Base-by-base conservation (phyloP, 2,113 vertebrate species). In the Poecile atricapillus region DNA sequence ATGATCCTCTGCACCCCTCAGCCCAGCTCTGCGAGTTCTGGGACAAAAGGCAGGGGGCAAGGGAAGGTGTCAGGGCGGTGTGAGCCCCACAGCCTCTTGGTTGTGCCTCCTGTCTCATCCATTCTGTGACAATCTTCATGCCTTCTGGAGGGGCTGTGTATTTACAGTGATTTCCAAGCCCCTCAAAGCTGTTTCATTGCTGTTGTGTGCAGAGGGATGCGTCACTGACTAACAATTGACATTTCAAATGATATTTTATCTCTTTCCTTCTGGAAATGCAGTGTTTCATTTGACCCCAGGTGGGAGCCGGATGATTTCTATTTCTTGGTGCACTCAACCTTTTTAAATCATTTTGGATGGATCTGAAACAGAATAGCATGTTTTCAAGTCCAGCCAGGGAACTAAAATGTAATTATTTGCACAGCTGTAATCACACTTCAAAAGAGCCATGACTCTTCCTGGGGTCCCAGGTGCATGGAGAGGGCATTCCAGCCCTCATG, bases 361-460 rank as follows among this genome's bases (percentile, higher is more conserved):
- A 21, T 68, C 81, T 91, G 70, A 87, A 91, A 89, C 53, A 75
- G 75, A 89, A 85, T 52, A 47, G 15, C 1, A 3, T 56, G 44
- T 95, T 84, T 91, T 89, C 70, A 89, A 68, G 81, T 85, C 69
- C 35, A 91, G 24, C 60, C 78, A 95, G 70, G 10, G 53, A 95
- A 93, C 52, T 15, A 56, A 89, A 95, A 63, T 4, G 10, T 89
- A 78, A 91, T 82, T 95, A 91, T 94, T 94, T 97, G 92, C 58
- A 64, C 80, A 93, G 95, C 80, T 92, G 93, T 89, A 89, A 74
- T 28, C 3, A 1, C 49, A 50, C 68, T 90, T 94, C 69, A 78
- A 56, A 91, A 75, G 80, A 73, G 76, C 37, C 6, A 12, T 5
- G 43, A 9, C n/a, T 70, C 9, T 55, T 94, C 31, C 39, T 59